Percentiles rank a stretch among this genome's conserved stretches.
These are phyloP conservation scores for Tautogolabrus adspersus DNA, from an alignment of 2,113 vertebrate species.

Conservation along the genomic window DNA sequence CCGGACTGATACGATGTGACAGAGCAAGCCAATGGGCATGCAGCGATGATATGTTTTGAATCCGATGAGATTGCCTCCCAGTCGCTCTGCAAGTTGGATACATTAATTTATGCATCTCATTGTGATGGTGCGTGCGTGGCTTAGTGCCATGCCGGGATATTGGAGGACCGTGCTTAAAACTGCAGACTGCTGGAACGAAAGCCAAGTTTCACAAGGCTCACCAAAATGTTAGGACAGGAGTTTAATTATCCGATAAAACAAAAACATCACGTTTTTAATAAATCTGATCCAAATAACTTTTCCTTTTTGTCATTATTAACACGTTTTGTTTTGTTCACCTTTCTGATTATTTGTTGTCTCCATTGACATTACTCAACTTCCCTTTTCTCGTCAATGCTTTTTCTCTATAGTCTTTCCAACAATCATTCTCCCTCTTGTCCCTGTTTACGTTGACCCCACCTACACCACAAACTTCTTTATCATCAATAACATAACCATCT, in stretches of 20 bases:
- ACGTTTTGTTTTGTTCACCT: neutral
- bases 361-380: neutral
- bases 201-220: constrained; percentile 5
- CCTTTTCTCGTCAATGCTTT: neutral
- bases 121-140: constrained; percentile 25
- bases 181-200: constrained; percentile 8
- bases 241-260: neutral
- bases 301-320: neutral
- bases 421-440: neutral
- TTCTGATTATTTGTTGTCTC: neutral
- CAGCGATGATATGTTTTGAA: constrained; percentile 30
- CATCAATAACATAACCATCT: neutral
- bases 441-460: neutral
- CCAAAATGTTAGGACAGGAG: neutral
- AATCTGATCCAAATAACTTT: no score
- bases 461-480: neutral
- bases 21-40: constrained; percentile 21
- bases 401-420: neutral
- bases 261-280: no score
- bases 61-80: constrained; percentile 8
- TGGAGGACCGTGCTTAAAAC: constrained; percentile 11
- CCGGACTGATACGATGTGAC: constrained; percentile 49
- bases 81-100: constrained; percentile 6
- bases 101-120: constrained; percentile 32
- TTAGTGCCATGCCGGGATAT: constrained; percentile 14